Percentiles rank a stretch among this genome's conserved stretches.
Conservation (phyloP, 2,888 invertebrate species). For the Xanthia icteritia region DNA sequence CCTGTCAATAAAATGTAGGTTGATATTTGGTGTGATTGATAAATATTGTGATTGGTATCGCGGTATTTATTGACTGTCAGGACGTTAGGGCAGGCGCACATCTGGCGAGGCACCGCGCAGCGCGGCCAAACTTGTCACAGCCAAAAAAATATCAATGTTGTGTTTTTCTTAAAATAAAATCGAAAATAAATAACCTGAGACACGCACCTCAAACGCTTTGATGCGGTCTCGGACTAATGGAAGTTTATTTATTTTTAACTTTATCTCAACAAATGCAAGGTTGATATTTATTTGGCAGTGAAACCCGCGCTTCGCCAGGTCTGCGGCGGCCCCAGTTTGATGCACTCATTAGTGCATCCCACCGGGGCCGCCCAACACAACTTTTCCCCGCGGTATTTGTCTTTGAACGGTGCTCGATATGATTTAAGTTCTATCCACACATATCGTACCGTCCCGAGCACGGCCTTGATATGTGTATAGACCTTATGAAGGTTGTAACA, state of each 20-base stretch:
- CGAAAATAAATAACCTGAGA: neutral
- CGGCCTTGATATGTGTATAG: neutral
- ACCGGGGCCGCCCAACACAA: too few species aligned
- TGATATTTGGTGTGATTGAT: neutral
- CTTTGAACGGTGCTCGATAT: slow-evolving; percentile 31
- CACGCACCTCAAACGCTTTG: neutral
- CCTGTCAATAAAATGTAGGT: too few species aligned
- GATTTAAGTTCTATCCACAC: neutral
- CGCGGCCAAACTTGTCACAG: neutral
- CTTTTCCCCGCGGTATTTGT: neutral
- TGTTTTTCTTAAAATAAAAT: neutral
- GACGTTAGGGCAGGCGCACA: neutral
- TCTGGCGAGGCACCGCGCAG: too few species aligned
- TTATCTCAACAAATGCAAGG: neutral
- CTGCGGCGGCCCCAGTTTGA: neutral
- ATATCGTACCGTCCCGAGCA: neutral
- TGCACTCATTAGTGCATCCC: neutral
- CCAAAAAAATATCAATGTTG: neutral
- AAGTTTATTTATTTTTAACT: neutral
- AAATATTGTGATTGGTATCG: neutral
- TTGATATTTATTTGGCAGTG: slow-evolving; percentile 8
- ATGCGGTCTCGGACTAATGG: neutral
- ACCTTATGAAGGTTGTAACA: neutral
- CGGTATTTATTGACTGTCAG: neutral
- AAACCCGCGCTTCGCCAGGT: neutral